Evolutionary conservation across 2,888 invertebrate species (phyloP).

Genomic region (Argyresthia albistria): DNA sequence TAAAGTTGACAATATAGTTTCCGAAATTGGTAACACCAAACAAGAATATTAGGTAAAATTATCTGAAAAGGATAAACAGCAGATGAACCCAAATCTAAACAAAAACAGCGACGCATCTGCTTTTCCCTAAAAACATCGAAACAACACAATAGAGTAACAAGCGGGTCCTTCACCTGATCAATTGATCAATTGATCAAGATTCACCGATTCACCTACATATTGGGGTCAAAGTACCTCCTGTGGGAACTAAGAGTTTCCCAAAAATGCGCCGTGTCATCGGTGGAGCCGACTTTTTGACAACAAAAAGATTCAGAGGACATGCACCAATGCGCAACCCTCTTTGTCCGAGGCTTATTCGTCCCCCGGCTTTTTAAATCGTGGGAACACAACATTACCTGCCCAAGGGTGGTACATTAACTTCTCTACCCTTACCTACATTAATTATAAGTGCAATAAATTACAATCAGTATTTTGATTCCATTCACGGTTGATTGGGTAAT

Average conservation of each 20-base stretch:
- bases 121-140: no score
- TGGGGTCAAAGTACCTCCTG: conserved; percentile 10
- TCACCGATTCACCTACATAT: conserved; percentile 3
- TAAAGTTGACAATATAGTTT: no score
- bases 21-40: no score
- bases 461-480: conserved; percentile 56
- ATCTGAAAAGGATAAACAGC: no score
- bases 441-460: conserved; percentile 61
- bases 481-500: conserved; percentile 45
- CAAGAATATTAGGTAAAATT: no score
- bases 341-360: conserved; percentile 41
- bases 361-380: conserved; percentile 51
- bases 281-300: conserved; percentile 20
- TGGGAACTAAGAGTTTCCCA: conserved; percentile 12
- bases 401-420: conserved; percentile 21
- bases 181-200: neutral
- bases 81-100: no score
- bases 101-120: no score
- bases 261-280: conserved; percentile 11
- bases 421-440: conserved; percentile 36
- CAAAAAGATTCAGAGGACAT: conserved; percentile 30
- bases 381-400: conserved; percentile 52
- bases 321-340: conserved; percentile 42
- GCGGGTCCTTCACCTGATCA: neutral
- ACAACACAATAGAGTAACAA: neutral